These are phyloP conservation scores for Eumeta japonica DNA, from an alignment of 1,140 invertebrate species.

Conservation along the genomic window DNA sequence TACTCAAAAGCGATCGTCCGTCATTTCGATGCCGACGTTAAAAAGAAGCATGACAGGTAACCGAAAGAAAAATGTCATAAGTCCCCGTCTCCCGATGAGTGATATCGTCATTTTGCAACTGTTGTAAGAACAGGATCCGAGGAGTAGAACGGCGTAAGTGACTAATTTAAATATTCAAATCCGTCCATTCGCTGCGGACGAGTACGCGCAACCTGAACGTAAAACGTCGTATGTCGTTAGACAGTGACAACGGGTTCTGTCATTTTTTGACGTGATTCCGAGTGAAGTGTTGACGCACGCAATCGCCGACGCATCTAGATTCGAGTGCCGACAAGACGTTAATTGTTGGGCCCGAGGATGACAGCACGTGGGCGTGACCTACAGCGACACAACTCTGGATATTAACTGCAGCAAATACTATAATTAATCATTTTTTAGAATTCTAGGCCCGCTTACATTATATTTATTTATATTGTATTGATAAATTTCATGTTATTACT, in stretches of 20 bases:
- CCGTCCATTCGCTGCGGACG: background rate
- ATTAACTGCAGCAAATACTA: no score
- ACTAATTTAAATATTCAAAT: background rate
- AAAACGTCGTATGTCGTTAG: background rate
- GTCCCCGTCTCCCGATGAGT: slow-evolving; percentile 27
- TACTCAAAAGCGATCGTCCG: slow-evolving; percentile 31
- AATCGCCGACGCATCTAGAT: slow-evolving; percentile 47
- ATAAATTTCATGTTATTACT: no score
- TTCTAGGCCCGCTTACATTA: no score
- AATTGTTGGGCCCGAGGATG: slow-evolving; percentile 32
- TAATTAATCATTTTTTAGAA: no score
- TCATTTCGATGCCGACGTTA: slow-evolving; percentile 28
- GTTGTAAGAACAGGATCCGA: no score
- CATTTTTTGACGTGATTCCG: slow-evolving; percentile 34
- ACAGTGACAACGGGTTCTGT: slow-evolving; percentile 36
- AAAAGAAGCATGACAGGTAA: slow-evolving; percentile 40
- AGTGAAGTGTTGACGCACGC: slow-evolving; percentile 45
- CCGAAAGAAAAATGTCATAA: slow-evolving; percentile 33
- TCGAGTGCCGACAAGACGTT: slow-evolving; percentile 34
- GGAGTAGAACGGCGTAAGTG: background rate
- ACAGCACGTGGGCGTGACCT: background rate
- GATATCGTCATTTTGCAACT: slow-evolving; percentile 31
- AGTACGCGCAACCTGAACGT: background rate
- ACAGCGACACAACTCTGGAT: no score
- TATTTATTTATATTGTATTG: no score